These are phyloP conservation scores for Emmelina monodactyla DNA, from an alignment of 2,888 invertebrate species.

Conservation along the genomic window DNA sequence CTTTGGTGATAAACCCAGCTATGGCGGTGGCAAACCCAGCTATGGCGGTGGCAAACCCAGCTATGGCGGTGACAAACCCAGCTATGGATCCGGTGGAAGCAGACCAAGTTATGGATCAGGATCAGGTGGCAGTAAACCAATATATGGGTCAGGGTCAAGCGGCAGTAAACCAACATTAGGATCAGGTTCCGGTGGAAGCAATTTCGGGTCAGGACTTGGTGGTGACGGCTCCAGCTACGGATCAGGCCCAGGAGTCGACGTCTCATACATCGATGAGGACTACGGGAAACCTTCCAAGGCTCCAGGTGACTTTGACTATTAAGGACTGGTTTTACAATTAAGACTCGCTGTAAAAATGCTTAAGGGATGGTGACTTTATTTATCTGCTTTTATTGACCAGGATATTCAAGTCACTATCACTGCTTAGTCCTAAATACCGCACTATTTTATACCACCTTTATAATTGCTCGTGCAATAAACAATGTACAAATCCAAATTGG, in stretches of 20 bases:
- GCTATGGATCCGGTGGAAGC: neutral
- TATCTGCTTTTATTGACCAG: too few relatives aligned
- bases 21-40: neutral
- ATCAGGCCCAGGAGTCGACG: too few relatives aligned
- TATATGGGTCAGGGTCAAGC: too few relatives aligned
- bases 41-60: neutral
- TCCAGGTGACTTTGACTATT: conserved; percentile 47
- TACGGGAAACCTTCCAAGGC: conserved; percentile 27
- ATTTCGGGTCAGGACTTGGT: conserved; percentile 2
- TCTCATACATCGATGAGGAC: too few relatives aligned
- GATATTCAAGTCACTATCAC: too few relatives aligned
- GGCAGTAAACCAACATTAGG: too few relatives aligned
- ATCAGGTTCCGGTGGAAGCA: too few relatives aligned
- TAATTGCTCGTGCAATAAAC: conserved; percentile 60
- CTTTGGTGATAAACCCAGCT: conserved; percentile 1
- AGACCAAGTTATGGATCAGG: conserved; percentile 6
- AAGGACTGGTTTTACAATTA: too few relatives aligned
- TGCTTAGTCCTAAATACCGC: conserved; percentile 41
- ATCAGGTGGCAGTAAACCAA: conserved; percentile 5
- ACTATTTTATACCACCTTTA: conserved; percentile 37
- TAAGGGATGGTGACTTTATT: too few relatives aligned
- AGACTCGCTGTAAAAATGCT: too few relatives aligned
- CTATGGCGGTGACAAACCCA: neutral
- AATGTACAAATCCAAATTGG: conserved; percentile 55
- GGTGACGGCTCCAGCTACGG: conserved; percentile 30